Conservation (phyloP, 2,888 invertebrate species). For the Chloroclystis v-ata region DNA sequence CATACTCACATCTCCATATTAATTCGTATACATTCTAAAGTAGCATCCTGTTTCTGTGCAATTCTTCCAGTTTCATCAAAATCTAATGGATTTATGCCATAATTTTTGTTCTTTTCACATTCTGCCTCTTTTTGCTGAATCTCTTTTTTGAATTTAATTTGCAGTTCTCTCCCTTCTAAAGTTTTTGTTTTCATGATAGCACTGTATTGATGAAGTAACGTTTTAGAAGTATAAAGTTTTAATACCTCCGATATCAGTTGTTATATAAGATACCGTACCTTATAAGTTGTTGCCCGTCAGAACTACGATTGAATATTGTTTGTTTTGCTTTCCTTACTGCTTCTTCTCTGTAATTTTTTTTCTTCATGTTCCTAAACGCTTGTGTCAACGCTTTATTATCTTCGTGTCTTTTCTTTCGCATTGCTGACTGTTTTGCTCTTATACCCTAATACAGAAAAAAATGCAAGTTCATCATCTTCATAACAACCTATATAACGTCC, state of each 20-base stretch:
- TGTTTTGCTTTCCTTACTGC: slow-evolving; percentile 42
- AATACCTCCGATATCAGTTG: too few relatives aligned
- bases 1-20: slow-evolving; percentile 47
- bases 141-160: slow-evolving; percentile 45
- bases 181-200: slow-evolving; percentile 49
- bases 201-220: too few relatives aligned
- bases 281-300: slow-evolving; percentile 46
- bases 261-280: too few relatives aligned
- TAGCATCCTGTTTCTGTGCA: slow-evolving; percentile 23
- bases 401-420: slow-evolving; percentile 32
- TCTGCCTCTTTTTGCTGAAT: slow-evolving; percentile 31
- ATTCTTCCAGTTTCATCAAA: slow-evolving; percentile 4
- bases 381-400: slow-evolving; percentile 34
- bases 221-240: too few relatives aligned
- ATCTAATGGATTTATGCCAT: slow-evolving; percentile 10
- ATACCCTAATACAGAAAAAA: too few relatives aligned
- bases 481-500: too few relatives aligned
- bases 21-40: slow-evolving; percentile 32
- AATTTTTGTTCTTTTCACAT: slow-evolving; percentile 24
- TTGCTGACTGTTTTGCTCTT: slow-evolving; percentile 31
- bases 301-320: slow-evolving; percentile 47
- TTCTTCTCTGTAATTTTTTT: slow-evolving; percentile 20
- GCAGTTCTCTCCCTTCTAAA: slow-evolving; percentile 48
- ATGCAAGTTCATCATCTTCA: too few relatives aligned
- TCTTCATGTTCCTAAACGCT: slow-evolving; percentile 26